Base-by-base conservation (phyloP, 2,113 vertebrate genomes). In the Tapirus terrestris region DNA sequence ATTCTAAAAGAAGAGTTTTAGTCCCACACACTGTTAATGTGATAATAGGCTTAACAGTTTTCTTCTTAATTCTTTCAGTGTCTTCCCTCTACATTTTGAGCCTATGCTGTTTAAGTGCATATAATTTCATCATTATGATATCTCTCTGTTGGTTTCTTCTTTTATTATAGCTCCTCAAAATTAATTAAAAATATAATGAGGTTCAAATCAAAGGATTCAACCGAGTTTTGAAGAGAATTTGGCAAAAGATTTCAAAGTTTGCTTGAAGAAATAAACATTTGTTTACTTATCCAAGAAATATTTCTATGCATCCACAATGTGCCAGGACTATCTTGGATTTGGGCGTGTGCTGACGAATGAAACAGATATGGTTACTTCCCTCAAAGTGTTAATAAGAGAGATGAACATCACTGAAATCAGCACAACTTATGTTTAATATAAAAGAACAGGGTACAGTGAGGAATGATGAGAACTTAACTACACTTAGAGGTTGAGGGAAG, bases 151-250 rank as follows among this genome's bases (percentile, higher is more conserved):
- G 67, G 68, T 53, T 90, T 81, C 67, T 63, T 33, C 56, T 60
- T 84, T 45, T 56, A n/a, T 60, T 83, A 70, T 56, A 36, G 25
- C 25, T 43, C 56, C 67, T 88, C 75, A 86, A 81, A 39, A 31
- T 86, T 25, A 33, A 87, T 85, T 68, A 67, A 81, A 90, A 94
- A 72, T 80, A 67, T 29, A 68, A 86, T 65, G 56, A 75, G 33
- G 45, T 48, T 61, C 31, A 72, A 81, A 73, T 85, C 21, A 81
- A 81, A 87, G 16, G 31, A 36, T n/a, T 92, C 73, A 86, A 10
- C 4, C 23, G 61, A 56, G n/a, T 23, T 45, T 11, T 80, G 39
- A 80, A 75, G 67, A n/a, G 20, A 75, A 96, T 21, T 60, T 81
- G 56, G 31, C 14, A 43, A 65, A 67, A 51, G 63, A 87, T 67